Evolutionary conservation across 1,140 invertebrate genomes (phyloP), one percentile per base, ranked within the genome.

Genomic region (Heliothis subflexa): DNA sequence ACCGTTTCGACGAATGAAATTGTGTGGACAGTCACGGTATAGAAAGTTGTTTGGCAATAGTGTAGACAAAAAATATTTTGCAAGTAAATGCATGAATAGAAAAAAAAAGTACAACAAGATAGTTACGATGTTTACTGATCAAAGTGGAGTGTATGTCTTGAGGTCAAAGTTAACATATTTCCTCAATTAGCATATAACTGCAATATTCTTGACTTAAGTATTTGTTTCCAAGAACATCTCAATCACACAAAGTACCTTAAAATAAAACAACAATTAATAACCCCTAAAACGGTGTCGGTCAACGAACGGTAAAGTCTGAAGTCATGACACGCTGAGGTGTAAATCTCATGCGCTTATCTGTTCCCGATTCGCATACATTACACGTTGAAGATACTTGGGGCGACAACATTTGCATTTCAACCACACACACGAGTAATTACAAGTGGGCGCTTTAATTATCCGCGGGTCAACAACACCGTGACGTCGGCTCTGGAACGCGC

Each of bases 351-450:
- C 82, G 83, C 86, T 93, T 92, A 91, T 91, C 90, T 90, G 86
- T 89, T 86, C 84, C 86, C 88, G 88, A 91, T 91, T 88, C 88
- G 86, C 88, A 90, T 85, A 86, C 81, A 83, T 91, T 91, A 91
- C 85, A 83, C 40, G 78, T 80, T 86, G 87, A 93, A 89, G 88
- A 92, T 85, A 91, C 91, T 90, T 80, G 85, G 84, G 91, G 91
- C 90, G 89, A 91, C 91, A 93, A 89, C 86, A 93, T 94, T 93
- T 93, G 87, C 93, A 93, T 93, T 93, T 92, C 89, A 91, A 94
- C 83, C 85, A 88, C 88, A 86, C 78, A 82, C 73, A 81, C 78
- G 76, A 81, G 88, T 92, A 93, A 92, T 93, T 92, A 93, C 91
- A 88, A 93, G 86, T 87, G 88, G 80, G 81, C 83, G 83, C 87